Evolutionary conservation across 2,888 invertebrate genomes (phyloP), one percentile per base, ranked within the genome.

Genomic region (Watsonalla cultraria): DNA sequence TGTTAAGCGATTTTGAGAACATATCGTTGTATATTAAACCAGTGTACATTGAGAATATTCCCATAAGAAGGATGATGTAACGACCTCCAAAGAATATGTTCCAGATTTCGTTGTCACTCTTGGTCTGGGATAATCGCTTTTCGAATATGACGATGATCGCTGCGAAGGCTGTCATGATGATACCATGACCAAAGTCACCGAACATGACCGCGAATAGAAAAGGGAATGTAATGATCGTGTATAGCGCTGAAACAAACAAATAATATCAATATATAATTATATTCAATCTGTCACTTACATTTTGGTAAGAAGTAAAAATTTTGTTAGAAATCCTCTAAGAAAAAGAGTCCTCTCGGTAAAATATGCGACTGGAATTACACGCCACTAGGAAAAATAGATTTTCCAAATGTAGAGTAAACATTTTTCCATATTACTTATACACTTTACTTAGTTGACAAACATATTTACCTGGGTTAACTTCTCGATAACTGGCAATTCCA

Each of bases 401-500:
- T n/a, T n/a, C n/a, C n/a, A n/a, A n/a, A n/a, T n/a, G n/a, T n/a
- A n/a, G n/a, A n/a, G n/a, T n/a, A n/a, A n/a, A n/a, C n/a, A n/a
- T n/a, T n/a, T n/a, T n/a, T n/a, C n/a, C n/a, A n/a, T n/a, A n/a
- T n/a, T n/a, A n/a, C n/a, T n/a, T n/a, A n/a, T n/a, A n/a, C n/a
- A n/a, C n/a, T n/a, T n/a, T n/a, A n/a, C n/a, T n/a, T n/a, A n/a
- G n/a, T n/a, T n/a, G n/a, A n/a, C n/a, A n/a, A n/a, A n/a, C n/a
- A n/a, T n/a, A n/a, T 24, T 51, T 82, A 95, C 95, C 94, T 81
- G 96, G 96, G 84, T 96, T 97, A 59, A 95, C 94, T 91, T 97
- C 97, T 68, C 96, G 92, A 79, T 97, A 97, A 61, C 94, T 94
- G 51, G 96, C 95, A 52, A 97, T 93, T 70, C 97, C 97, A 82